A percentile compares a stretch with the other conserved stretches of the same genome.
These are phyloP conservation scores for Aspidapion aeneum DNA, from an alignment of 2,888 invertebrate genomes.

Conservation along the genomic window DNA sequence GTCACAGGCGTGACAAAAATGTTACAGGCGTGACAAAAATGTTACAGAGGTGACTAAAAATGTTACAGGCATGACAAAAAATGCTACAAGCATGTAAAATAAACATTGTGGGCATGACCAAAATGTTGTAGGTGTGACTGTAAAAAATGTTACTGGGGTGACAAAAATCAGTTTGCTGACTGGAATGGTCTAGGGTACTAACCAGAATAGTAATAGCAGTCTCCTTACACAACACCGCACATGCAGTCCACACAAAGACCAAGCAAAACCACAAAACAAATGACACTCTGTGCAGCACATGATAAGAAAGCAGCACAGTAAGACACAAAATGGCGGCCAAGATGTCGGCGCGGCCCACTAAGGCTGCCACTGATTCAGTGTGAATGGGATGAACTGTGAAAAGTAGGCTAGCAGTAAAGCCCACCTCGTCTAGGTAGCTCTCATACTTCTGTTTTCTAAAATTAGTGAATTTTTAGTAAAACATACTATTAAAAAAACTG, in stretches of 20 bases:
- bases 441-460: slow-evolving; percentile 31
- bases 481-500: too few relatives aligned
- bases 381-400: slow-evolving; percentile 94
- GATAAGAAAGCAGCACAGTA: slow-evolving; percentile 63
- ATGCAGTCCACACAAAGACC: slow-evolving; percentile 49
- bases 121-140: too few relatives aligned
- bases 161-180: too few relatives aligned
- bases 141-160: too few relatives aligned
- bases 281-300: slow-evolving; percentile 44
- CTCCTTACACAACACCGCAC: slow-evolving; percentile 89
- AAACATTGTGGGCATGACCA: too few relatives aligned
- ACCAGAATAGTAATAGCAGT: slow-evolving; percentile 89
- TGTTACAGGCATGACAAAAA: too few relatives aligned
- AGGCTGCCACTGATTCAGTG: slow-evolving; percentile 86
- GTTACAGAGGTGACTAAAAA: too few relatives aligned
- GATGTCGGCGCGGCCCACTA: slow-evolving; percentile 91
- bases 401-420: slow-evolving; percentile 65
- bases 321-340: slow-evolving; percentile 78
- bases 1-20: too few relatives aligned
- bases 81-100: too few relatives aligned
- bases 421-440: slow-evolving; percentile 43
- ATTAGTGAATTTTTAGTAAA: too few relatives aligned
- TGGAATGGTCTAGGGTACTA: too few relatives aligned
- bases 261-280: slow-evolving; percentile 33
- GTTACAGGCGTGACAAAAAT: too few relatives aligned